Base-by-base conservation (phyloP, 2,888 invertebrate genomes). In the Macrosoma leucophasiata region DNA sequence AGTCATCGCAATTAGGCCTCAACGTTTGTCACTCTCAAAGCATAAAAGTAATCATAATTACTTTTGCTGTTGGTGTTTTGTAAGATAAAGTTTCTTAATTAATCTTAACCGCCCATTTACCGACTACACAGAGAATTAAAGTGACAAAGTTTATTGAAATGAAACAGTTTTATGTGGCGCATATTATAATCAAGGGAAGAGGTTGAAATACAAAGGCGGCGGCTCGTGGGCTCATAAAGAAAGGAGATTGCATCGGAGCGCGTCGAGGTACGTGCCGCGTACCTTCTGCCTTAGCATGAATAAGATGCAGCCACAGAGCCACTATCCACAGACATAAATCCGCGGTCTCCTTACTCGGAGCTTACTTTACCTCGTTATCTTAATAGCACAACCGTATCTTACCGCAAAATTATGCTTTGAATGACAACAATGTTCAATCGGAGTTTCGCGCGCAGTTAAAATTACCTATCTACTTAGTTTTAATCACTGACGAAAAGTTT, bases 181-280 rank as follows among this genome's bases (percentile, higher is more conserved):
- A 49, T 49, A 46, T 45, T 50, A 51, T 55, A 52, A 52, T 55
- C 52, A 46, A 41, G 41, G 32, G 40, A 58, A 57, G 48, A 46
- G 48, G 38, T 36, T 29, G 30, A 43, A 42, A 48, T 39, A 62
- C 58, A 62, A 62, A 63, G n/a, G 63, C 56, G 50, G 56, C 59
- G 57, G 57, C 60, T 33, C 43, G 58, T 49, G 29, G 42, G 55
- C 55, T 55, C 66, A 64, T 77, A 77, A 79, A 79, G 62, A 62
- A 74, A 67, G 64, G 61, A 70, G 79, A 79, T 81, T 75, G 60
- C 71, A 79, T 81, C 79, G 66, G 34, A 48, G 52, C 48, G 54
- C 55, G 51, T 43, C 53, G 42, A 29, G 37, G 55, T 57, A 62
- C 64, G 69, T 67, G 68, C 46, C 44, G 22, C 38, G 47, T 39